Conservation (phyloP, 2,797 vertebrate genomes). For the Takifugu ocellatus region DNA sequence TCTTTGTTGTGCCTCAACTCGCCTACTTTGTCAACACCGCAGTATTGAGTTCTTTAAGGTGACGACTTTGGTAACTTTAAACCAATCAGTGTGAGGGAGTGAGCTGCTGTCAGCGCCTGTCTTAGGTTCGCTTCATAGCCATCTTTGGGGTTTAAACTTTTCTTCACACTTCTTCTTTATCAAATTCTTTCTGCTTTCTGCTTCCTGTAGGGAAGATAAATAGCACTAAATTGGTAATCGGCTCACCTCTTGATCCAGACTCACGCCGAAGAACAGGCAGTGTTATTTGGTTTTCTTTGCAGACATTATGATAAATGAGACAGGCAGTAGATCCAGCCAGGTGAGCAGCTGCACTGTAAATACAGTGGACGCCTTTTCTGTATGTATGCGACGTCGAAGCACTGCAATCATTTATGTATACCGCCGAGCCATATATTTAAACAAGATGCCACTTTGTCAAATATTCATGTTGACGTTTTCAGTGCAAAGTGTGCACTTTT, state of each 20-base stretch:
- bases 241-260: conserved; percentile 11
- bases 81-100: conserved; percentile 47
- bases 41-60: conserved; percentile 64
- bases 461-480: conserved; percentile 64
- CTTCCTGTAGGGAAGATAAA: conserved; percentile 22
- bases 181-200: conserved; percentile 31
- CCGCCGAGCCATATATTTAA: conserved; percentile 39
- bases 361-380: conserved; percentile 10
- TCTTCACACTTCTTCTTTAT: conserved; percentile 23
- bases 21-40: conserved; percentile 72
- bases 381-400: conserved; percentile 12
- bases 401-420: conserved; percentile 33
- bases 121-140: conserved; percentile 44
- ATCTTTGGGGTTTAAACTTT: background rate
- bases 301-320: conserved; percentile 13
- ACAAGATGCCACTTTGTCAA: conserved; percentile 67
- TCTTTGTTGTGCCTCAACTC: conserved; percentile 68
- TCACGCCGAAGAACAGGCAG: no score
- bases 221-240: conserved; percentile 12
- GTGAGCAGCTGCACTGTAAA: conserved; percentile 3
- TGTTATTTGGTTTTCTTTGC: conserved; percentile 13
- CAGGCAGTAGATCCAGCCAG: conserved; percentile 13
- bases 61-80: conserved; percentile 74
- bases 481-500: conserved; percentile 67
- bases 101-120: conserved; percentile 30